Evolutionary conservation across 1,140 invertebrate species (phyloP).

Genomic region (Gerris buenoi): DNA sequence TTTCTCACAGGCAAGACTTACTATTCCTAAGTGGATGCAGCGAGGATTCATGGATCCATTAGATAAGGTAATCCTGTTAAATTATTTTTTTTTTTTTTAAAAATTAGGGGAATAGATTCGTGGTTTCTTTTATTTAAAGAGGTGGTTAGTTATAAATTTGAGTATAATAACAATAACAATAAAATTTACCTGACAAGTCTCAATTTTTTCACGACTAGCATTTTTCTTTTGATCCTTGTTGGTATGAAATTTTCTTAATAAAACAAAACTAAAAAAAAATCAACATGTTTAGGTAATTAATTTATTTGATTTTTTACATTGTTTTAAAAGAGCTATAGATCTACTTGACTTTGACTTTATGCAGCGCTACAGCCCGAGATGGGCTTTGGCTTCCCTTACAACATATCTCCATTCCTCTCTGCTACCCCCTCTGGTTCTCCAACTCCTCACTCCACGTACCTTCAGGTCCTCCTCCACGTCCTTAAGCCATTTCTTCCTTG

Average conservation of each 20-base stretch:
- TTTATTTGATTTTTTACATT: too few species aligned
- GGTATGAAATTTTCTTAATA: neutral
- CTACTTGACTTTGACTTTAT: too few species aligned
- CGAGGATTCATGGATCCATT: constrained; percentile 91
- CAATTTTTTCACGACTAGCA: neutral
- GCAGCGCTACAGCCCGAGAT: too few species aligned
- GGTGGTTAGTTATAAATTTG: neutral
- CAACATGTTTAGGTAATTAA: too few species aligned
- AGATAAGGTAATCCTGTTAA: constrained; percentile 53
- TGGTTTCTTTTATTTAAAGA: neutral
- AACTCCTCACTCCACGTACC: too few species aligned
- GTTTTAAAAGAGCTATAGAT: too few species aligned
- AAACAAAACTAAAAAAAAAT: too few species aligned
- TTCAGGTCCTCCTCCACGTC: too few species aligned
- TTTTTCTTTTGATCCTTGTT: neutral
- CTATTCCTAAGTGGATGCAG: constrained; percentile 98
- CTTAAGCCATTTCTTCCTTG: too few species aligned
- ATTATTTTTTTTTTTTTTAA: neutral
- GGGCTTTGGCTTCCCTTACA: too few species aligned
- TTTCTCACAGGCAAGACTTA: constrained; percentile 89
- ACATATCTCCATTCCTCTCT: too few species aligned
- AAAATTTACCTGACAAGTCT: neutral
- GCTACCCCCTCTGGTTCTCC: too few species aligned
- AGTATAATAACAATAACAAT: neutral
- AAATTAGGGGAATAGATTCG: neutral